Base-by-base conservation (phyloP, 2,797 vertebrate species). In the Atherinosoma microstoma region DNA sequence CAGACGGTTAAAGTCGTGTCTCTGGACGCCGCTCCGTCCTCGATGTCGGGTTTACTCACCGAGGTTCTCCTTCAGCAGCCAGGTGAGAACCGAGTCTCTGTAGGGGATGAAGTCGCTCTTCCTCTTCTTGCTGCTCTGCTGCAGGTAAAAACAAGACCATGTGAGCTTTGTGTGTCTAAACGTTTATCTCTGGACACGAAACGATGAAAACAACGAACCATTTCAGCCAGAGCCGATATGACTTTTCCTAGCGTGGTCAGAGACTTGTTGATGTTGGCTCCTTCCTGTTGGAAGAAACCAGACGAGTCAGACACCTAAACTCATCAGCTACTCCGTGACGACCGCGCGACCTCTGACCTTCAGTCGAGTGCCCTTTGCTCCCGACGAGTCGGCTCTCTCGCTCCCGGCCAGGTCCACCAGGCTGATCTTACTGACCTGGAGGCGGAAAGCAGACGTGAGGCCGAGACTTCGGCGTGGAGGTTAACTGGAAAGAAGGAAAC, bases 1-100 rank as follows among this genome's bases (percentile, higher is more conserved):
- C 24, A 57, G 5, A 29, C 8, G 7, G 16, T 30, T 30, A 30
- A 16, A 18, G 3, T 1, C 2, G 7, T n/a, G 29, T 30, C 15
- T 24, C 24, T 29, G 34, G 34, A 35, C 34, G 1, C 8, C 5
- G 34, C 34, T 38, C n/a, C n/a, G n/a, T n/a, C n/a, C n/a, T n/a
- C n/a, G n/a, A n/a, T n/a, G n/a, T n/a, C n/a, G n/a, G n/a, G n/a
- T n/a, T n/a, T n/a, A n/a, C n/a, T 76, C 64, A 97, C 96, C 96
- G 84, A 97, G 91, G 85, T 97, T 97, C 68, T 97, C 96, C 85
- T 97, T 96, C 75, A 97, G 94, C 0, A 97, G 89, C 96, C 96
- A 97, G 53, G 96, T 97, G 34, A 97, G 95, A 16, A 96, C 96
- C 0, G 96, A 97, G 87, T 97, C 96, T 82, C 96, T 93, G 87